Evolutionary conservation across 2,113 vertebrate genomes (phyloP), one percentile per base, ranked within the genome.

Genomic region (Ophthalmolycus amberensis): DNA sequence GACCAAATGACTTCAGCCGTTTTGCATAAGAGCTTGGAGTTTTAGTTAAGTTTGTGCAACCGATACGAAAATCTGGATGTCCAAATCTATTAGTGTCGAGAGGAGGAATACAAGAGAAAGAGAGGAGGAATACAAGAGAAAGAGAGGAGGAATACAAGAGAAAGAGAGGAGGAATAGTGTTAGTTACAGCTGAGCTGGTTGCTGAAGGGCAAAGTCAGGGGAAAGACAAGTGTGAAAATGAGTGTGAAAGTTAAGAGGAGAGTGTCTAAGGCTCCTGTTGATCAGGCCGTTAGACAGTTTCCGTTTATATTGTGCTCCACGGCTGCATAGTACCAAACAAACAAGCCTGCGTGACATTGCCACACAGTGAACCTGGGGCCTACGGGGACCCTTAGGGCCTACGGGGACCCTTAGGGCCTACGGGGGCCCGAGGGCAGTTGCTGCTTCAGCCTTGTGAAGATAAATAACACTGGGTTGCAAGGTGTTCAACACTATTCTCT

Each of bases 141-240:
- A 29, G 29, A 29, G 29, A 29, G 29, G 29, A 29, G 29, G 29
- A 29, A 29, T 29, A 29, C 29, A 29, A 29, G 29, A 29, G 29
- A 29, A 29, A 29, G 29, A 29, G 29, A 29, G 29, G 29, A 29
- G 29, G 22, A 66, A 22, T 58, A 32, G 9, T 58, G 27, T 63
- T 32, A 48, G 1, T 12, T 69, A 16, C 6, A 16, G 46, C 16
- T 22, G 48, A n/a, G 50, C 10, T 18, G n/a, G 32, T 3, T 50
- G 5, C 0, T 67, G 6, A 59, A 20, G 50, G 12, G 9, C 75
- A 27, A 27, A 34, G 20, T 83, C 62, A 12, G 34, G 5, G 34
- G 9, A 34, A 59, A 50, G 40, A 67, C 42, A 63, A 63, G 37
- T 72, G 27, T 77, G 62, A 85, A 73, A 63, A 81, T 72, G 22